Percentiles rank a stretch among this genome's conserved stretches.
phyloP scores from a whole-genome alignment of 2,113 vertebrate genomes.

The Henicopernis longicauda region DNA sequence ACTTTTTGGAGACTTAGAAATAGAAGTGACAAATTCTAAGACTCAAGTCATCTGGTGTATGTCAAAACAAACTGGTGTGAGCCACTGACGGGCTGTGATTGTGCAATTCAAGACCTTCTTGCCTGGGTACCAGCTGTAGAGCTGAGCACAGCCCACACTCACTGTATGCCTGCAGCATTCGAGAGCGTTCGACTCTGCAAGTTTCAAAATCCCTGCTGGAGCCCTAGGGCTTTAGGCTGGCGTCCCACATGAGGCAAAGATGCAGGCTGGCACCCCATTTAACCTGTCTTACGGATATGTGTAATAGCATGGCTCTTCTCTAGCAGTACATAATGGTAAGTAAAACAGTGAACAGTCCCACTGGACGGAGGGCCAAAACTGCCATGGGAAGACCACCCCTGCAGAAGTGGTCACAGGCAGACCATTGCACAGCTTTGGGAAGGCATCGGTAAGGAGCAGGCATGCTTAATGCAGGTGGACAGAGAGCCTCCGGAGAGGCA shows the following conservation, averaged over 20 bases:
- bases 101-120: background rate
- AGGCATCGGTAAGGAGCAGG: background rate
- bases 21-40: background rate
- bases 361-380: background rate
- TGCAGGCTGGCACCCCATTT: background rate
- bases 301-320: background rate
- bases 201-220: background rate
- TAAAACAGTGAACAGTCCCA: background rate
- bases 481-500: background rate
- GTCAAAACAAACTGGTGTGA: constrained; percentile 31
- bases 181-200: background rate
- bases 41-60: background rate
- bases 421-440: background rate
- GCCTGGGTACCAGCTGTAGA: constrained; percentile 23
- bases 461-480: background rate
- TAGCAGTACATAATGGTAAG: background rate
- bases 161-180: background rate
- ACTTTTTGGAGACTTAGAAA: background rate
- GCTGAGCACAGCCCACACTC: background rate
- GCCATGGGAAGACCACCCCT: background rate
- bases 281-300: background rate
- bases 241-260: background rate
- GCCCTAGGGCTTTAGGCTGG: background rate
- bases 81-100: background rate
- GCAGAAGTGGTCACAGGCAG: background rate